Percentiles rank a stretch among this genome's conserved stretches.
Conservation (phyloP, 2,888 invertebrate genomes). For the Andrena hattorfiana region DNA sequence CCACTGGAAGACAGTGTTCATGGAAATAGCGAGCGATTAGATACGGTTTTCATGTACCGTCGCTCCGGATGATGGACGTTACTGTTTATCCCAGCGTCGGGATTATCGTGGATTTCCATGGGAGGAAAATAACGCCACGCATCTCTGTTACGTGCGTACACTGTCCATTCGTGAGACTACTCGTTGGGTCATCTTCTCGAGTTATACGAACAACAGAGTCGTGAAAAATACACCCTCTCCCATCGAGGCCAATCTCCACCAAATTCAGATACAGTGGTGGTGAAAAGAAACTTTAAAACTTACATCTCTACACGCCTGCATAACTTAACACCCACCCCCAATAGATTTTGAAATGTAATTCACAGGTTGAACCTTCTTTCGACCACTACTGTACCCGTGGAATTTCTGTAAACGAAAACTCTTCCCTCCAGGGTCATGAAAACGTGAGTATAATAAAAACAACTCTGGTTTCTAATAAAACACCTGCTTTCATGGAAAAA, state of each 20-base stretch:
- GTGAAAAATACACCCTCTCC: neutral
- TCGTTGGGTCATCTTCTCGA: slow-evolving; percentile 1
- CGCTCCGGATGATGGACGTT: slow-evolving; percentile 71
- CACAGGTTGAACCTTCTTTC: no score
- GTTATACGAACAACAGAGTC: neutral
- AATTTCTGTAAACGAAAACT: no score
- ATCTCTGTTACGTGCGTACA: slow-evolving; percentile 15
- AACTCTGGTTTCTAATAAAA: no score
- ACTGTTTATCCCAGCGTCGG: slow-evolving; percentile 67
- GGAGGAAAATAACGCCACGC: slow-evolving; percentile 54
- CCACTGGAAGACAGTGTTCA: slow-evolving; percentile 45
- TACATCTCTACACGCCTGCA: no score
- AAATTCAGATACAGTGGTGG: neutral
- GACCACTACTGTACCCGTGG: no score
- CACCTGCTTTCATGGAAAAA: no score
- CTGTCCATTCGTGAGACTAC: slow-evolving; percentile 17
- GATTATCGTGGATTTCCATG: slow-evolving; percentile 63
- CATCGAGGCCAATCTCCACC: neutral
- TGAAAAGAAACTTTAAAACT: neutral
- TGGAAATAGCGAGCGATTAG: slow-evolving; percentile 75
- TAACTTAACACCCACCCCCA: no score
- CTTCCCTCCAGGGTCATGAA: no score
- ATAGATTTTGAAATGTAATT: no score
- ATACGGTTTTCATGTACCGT: slow-evolving; percentile 77
- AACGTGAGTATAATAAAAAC: no score